phyloP scores from a whole-genome alignment of 2,113 vertebrate species.

The Trachemys scripta region DNA sequence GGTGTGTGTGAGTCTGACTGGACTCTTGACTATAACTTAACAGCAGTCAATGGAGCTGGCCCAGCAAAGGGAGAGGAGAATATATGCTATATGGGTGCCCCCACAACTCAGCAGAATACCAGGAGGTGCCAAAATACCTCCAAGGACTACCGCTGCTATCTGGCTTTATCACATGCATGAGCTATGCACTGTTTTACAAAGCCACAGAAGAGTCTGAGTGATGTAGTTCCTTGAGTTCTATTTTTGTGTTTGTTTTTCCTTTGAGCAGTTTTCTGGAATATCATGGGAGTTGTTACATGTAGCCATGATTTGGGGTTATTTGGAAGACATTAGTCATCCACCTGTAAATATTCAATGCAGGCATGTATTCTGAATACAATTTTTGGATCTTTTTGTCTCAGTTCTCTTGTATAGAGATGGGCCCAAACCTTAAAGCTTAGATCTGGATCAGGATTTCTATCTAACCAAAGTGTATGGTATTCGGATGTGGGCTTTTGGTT shows the following conservation, averaged over 20 bases:
- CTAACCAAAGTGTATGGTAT: rapidly evolving
- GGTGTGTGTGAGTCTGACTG: background rate
- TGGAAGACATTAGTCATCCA: background rate
- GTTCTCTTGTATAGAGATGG: rapidly evolving
- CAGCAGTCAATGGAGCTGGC: background rate
- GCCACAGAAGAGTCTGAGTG: background rate
- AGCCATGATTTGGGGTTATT: background rate
- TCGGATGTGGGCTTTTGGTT: background rate
- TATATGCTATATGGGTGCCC: background rate
- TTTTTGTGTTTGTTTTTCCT: background rate
- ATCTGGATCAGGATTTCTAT: background rate
- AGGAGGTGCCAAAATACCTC: background rate
- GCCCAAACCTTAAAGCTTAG: rapidly evolving
- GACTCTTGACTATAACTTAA: background rate
- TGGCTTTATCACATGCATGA: background rate
- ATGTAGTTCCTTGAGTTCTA: background rate
- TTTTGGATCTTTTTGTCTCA: background rate
- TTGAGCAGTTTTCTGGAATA: background rate
- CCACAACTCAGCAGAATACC: background rate
- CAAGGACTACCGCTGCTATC: background rate
- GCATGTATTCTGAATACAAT: background rate
- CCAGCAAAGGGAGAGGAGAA: background rate
- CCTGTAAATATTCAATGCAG: background rate
- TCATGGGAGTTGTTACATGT: background rate
- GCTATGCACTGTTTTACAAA: background rate